Conservation (phyloP, 92 coral and sea anemone species). For the Micromussa lordhowensis region DNA sequence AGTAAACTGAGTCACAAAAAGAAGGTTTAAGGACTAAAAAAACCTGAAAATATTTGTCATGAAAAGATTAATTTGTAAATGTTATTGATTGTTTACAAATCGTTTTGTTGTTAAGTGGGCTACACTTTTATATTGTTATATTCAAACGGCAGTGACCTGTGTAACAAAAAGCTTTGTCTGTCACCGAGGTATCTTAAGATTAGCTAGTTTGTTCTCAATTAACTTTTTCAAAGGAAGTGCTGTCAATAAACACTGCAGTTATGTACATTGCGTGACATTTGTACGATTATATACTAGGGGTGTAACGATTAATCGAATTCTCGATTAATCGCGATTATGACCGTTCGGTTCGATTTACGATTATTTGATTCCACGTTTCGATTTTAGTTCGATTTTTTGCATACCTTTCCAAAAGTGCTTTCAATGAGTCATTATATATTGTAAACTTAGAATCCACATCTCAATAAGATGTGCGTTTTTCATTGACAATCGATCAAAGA, state of each 20-base stretch:
- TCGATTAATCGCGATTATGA: slow-evolving; percentile 29
- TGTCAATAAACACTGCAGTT: too few relatives aligned
- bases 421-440: slow-evolving; percentile 12
- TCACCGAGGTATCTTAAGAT: too few relatives aligned
- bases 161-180: too few relatives aligned
- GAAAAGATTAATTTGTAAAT: background rate
- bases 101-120: background rate
- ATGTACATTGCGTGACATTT: background rate
- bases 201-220: too few relatives aligned
- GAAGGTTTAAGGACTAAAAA: too few relatives aligned
- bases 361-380: slow-evolving; percentile 23
- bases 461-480: slow-evolving; percentile 12
- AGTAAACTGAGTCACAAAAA: too few relatives aligned
- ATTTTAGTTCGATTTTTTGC: slow-evolving; percentile 14
- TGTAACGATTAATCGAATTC: slow-evolving; percentile 1
- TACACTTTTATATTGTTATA: background rate
- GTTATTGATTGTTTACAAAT: background rate
- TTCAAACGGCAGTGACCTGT: background rate
- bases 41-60: too few relatives aligned
- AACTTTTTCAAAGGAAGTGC: too few relatives aligned
- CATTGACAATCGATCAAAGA: slow-evolving; percentile 11
- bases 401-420: slow-evolving; percentile 7
- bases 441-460: slow-evolving; percentile 9
- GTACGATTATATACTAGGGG: background rate
- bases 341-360: slow-evolving; percentile 26